A percentile compares a stretch with the other conserved stretches of the same genome.
phyloP scores from a whole-genome alignment of 2,888 invertebrate species.

The Holacanthella duospinosa region DNA sequence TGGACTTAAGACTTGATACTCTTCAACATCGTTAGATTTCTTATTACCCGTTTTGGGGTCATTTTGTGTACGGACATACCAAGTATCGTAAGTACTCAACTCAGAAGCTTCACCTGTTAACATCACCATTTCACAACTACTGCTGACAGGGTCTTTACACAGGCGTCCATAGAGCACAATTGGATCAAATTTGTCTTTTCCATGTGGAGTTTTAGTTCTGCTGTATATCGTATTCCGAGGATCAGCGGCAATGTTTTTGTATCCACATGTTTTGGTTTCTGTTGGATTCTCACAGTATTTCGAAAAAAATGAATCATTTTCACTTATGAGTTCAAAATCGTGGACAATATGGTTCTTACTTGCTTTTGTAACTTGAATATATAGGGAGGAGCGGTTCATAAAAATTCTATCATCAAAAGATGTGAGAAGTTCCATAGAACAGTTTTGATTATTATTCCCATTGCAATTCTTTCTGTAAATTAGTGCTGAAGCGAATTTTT shows the following conservation, averaged over 20 bases:
- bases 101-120: neutral
- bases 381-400: neutral
- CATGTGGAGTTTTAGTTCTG: neutral
- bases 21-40: neutral
- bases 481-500: neutral
- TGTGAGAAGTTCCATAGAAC: neutral
- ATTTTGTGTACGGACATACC: neutral
- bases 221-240: neutral
- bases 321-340: neutral
- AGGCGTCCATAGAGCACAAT: neutral
- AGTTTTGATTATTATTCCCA: neutral
- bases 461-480: neutral
- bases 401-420: neutral
- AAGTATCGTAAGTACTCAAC: neutral
- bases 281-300: neutral
- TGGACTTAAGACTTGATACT: neutral
- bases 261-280: neutral
- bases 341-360: neutral
- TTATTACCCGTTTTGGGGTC: neutral
- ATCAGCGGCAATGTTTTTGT: neutral
- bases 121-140: neutral
- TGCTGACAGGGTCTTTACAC: neutral
- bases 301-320: neutral
- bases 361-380: neutral
- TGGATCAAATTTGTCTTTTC: neutral